Percentiles rank a stretch among this genome's conserved stretches.
Evolutionary conservation across 1,140 invertebrate genomes (phyloP).

Genomic region (Popillia japonica): DNA sequence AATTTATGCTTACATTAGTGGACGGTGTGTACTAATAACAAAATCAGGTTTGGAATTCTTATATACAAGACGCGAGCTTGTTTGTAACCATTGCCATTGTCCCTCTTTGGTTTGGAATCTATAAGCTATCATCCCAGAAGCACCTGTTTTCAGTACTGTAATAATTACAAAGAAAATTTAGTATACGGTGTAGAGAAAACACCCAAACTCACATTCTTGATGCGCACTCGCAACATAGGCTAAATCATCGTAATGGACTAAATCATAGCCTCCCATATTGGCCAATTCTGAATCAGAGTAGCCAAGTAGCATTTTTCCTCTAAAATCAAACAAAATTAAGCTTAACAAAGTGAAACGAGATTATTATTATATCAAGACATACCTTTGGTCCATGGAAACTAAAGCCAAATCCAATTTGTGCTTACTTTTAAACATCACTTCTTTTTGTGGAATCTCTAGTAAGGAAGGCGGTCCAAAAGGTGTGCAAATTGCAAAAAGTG

Average conservation of each 20-base stretch:
- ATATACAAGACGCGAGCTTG: constrained; percentile 94
- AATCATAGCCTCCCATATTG: constrained; percentile 94
- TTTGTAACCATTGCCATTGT: constrained; percentile 98
- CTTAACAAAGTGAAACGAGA: background rate
- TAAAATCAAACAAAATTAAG: constrained; percentile 61
- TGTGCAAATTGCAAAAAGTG: constrained; percentile 95
- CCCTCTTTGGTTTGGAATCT: constrained; percentile 93
- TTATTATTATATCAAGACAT: constrained; percentile 43
- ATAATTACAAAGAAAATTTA: background rate
- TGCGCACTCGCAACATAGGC: constrained; percentile 98
- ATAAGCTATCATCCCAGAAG: constrained; percentile 98
- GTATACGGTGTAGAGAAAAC: constrained; percentile 39
- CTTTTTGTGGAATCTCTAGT: constrained; percentile 88
- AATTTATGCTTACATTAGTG: constrained; percentile 83
- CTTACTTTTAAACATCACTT: constrained; percentile 99
- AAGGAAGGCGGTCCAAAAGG: constrained; percentile 96
- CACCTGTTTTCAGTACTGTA: constrained; percentile 96
- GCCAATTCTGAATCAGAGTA: constrained; percentile 92
- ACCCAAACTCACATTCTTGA: constrained; percentile 88
- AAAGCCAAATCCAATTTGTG: constrained; percentile 96
- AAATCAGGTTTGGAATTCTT: constrained; percentile 99
- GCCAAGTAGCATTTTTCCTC: constrained; percentile 93
- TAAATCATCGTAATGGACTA: constrained; percentile 96
- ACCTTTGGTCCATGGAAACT: constrained; percentile 97
- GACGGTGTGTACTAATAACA: constrained; percentile 96